Conservation (phyloP, 2,113 vertebrate genomes). For the Penelope pileata region DNA sequence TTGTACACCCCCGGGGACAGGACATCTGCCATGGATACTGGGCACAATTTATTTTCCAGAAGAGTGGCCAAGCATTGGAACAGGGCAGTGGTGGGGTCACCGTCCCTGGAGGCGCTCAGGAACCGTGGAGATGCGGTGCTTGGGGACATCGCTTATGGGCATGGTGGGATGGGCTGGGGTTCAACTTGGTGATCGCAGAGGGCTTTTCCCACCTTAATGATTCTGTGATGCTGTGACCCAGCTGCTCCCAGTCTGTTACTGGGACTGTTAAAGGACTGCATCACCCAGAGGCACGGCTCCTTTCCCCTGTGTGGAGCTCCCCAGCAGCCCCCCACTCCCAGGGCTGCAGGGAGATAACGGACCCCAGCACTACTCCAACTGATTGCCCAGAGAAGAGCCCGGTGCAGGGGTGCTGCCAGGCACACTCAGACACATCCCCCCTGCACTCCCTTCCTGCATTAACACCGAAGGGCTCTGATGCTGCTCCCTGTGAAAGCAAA, state of each 20-base stretch:
- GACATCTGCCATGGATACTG: rapidly evolving
- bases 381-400: background rate
- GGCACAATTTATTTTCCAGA: no score
- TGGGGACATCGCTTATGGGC: no score
- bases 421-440: background rate
- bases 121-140: no score
- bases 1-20: background rate
- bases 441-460: rapidly evolving
- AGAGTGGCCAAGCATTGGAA: no score
- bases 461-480: rapidly evolving
- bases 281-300: background rate
- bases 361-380: background rate
- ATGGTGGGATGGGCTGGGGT: no score
- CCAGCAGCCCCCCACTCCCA: background rate
- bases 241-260: no score
- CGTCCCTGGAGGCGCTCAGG: no score
- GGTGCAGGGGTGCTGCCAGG: background rate
- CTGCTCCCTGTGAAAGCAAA: background rate
- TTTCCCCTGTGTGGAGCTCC: background rate
- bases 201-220: no score
- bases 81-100: no score
- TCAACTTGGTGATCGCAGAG: no score
- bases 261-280: background rate
- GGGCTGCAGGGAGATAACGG: background rate
- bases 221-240: no score